Conservation (phyloP, 2,888 invertebrate genomes). For the Pandemis heparana region DNA sequence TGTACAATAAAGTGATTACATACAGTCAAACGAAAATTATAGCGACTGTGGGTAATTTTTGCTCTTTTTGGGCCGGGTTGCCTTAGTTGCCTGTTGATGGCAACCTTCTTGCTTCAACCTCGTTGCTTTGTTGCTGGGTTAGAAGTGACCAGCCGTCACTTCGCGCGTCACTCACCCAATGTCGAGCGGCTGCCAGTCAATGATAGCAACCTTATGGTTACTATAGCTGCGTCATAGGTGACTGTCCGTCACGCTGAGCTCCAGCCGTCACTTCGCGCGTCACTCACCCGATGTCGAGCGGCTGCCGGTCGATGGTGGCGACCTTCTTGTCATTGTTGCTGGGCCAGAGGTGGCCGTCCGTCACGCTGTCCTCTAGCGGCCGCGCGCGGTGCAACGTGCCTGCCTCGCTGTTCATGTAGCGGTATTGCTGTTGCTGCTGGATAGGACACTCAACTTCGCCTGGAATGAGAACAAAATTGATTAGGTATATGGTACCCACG, state of each 20-base stretch:
- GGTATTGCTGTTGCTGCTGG: slow-evolving; percentile 83
- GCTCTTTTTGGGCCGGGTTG: too few species aligned
- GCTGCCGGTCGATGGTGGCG: slow-evolving; percentile 81
- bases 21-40: too few species aligned
- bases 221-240: not conserved
- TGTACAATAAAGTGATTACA: too few species aligned
- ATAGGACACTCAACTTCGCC: slow-evolving; percentile 84
- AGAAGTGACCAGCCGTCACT: slow-evolving; percentile 50
- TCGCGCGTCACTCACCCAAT: not conserved
- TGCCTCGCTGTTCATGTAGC: slow-evolving; percentile 84
- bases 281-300: slow-evolving; percentile 78
- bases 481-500: not conserved
- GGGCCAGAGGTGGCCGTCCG: slow-evolving; percentile 81
- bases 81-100: not conserved
- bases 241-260: not conserved
- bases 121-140: not conserved
- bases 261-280: too few species aligned
- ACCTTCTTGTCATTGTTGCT: slow-evolving; percentile 81
- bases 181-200: slow-evolving; percentile 1
- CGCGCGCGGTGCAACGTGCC: slow-evolving; percentile 79
- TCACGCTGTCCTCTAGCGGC: slow-evolving; percentile 81
- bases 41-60: too few species aligned
- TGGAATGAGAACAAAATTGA: slow-evolving; percentile 51
- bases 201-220: not conserved
- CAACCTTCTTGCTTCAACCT: not conserved